A percentile compares a stretch with the other conserved stretches of the same genome.
Conservation (phyloP, 2,113 vertebrate genomes). For the Corythoichthys intestinalis region DNA sequence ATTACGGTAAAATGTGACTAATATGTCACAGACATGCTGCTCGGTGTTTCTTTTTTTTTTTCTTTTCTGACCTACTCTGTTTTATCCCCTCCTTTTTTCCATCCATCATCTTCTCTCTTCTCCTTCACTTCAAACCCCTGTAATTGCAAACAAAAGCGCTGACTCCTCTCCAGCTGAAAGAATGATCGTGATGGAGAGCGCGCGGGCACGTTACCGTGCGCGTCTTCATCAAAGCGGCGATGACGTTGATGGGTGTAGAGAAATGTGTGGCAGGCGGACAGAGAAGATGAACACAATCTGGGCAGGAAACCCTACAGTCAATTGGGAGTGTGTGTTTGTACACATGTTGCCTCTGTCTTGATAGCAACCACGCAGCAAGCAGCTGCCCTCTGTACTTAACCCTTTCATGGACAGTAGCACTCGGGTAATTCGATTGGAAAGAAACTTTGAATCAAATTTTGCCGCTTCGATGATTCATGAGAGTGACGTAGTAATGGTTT, state of each 20-base stretch:
- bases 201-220: conserved; percentile 29
- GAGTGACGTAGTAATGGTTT: too few relatives aligned
- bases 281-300: conserved; percentile 73
- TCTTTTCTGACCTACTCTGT: conserved; percentile 48
- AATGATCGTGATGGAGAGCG: conserved; percentile 71
- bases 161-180: conserved; percentile 72
- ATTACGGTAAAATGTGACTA: conserved; percentile 80
- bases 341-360: conserved; percentile 62
- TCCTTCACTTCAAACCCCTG: conserved; percentile 64
- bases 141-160: conserved; percentile 79
- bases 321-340: conserved; percentile 34
- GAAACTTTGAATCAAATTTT: too few relatives aligned
- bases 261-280: conserved; percentile 68
- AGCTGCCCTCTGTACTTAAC: conserved; percentile 47
- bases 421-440: too few relatives aligned
- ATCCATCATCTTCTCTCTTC: conserved; percentile 57
- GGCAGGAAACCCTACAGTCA: conserved; percentile 55
- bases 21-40: conserved; percentile 73
- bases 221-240: conserved; percentile 63
- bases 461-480: too few relatives aligned
- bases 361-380: conserved; percentile 61
- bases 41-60: conserved; percentile 44
- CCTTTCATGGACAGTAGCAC: too few relatives aligned
- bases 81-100: conserved; percentile 51
- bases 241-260: conserved; percentile 63